Base-by-base conservation (phyloP, 2,888 invertebrate genomes). In the Toxonevra muliebris region DNA sequence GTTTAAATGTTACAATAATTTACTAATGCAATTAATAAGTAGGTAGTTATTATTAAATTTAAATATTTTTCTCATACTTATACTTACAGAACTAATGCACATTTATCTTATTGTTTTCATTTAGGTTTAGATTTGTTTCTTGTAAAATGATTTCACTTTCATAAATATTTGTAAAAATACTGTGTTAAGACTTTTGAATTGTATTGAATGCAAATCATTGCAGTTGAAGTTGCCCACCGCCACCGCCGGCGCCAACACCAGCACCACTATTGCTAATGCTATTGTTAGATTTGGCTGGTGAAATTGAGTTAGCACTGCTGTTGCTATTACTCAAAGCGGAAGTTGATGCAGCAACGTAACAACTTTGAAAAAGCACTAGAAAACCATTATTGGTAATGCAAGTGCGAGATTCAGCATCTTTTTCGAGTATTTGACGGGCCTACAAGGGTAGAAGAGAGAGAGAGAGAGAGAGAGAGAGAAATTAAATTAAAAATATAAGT, bases 391-490 rank as follows among this genome's bases (percentile, higher is more conserved):
- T 83, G 11, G 82, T 78, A 50, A 82, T 75, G 71, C 86, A 86
- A 57, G 76, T 79, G 30, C 82, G 82, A 61, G 85, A 80, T 73
- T 84, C 83, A 2, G 77, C 75, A 66, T 85, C 85, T 72, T 85
- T 86, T 70, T 86, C 86, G 61, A 86, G 78, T 73, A 85, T 80
- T 70, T 80, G 78, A 61, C 84, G 83, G n/a, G 85, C 84, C 86
- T 86, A 60, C 9, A 17, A 41, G 69, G 63, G 30, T 53, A n/a
- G 1, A 65, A 43, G 9, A 48, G 42, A 57, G 30, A 8, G 17
- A 17, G 15, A 55, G 5, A 65, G 41, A 48, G 41, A 11, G 15
- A 53, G 15, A 15, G 10, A 17, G 19, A 2, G 30, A 7, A 30
- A 30, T 30, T 30, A 30, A 4, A 30, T 30, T 30, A 30, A 30